phyloP scores from a whole-genome alignment of 1,140 invertebrate genomes.

The Drosophila leontia region DNA sequence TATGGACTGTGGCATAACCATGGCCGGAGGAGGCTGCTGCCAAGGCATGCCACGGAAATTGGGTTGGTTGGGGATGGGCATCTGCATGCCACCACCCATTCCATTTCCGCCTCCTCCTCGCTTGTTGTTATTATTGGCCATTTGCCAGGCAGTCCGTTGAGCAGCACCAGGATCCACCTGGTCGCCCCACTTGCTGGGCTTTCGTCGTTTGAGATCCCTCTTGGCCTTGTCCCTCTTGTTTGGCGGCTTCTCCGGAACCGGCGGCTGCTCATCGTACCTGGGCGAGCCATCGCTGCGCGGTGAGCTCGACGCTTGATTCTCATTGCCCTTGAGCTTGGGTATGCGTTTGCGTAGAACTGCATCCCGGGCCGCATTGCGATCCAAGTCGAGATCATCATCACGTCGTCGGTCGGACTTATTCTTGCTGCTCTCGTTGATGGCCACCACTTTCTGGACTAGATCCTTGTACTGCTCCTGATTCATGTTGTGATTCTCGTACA shows the following conservation, averaged over 20 bases:
- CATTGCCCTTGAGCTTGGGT: conserved; percentile 72
- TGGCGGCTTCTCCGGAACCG: conserved; percentile 15
- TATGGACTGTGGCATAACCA: conserved; percentile 52
- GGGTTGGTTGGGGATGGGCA: conserved; percentile 14
- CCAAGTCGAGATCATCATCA: conserved; percentile 83
- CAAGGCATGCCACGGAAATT: conserved; percentile 69
- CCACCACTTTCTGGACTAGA: conserved; percentile 91
- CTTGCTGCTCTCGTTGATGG: conserved; percentile 92
- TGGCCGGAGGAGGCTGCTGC: conserved; percentile 63
- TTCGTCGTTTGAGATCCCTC: conserved; percentile 63
- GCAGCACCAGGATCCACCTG: conserved; percentile 65
- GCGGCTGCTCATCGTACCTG: conserved; percentile 59
- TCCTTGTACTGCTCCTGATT: conserved; percentile 92
- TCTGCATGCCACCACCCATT: conserved; percentile 1
- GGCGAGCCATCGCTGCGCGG: conserved; percentile 64
- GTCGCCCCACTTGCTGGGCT: conserved; percentile 78
- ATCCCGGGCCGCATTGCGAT: conserved; percentile 74
- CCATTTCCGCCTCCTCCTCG: conserved; percentile 1
- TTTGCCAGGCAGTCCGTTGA: conserved; percentile 65
- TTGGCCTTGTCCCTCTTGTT: conserved; percentile 50
- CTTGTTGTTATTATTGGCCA: conserved; percentile 50
- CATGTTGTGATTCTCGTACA: conserved; percentile 90
- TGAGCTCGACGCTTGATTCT: conserved; percentile 50
- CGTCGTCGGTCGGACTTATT: conserved; percentile 90
- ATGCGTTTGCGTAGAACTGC: conserved; percentile 77